Conservation (phyloP, 2,888 invertebrate species). For the Rapana venosa region DNA sequence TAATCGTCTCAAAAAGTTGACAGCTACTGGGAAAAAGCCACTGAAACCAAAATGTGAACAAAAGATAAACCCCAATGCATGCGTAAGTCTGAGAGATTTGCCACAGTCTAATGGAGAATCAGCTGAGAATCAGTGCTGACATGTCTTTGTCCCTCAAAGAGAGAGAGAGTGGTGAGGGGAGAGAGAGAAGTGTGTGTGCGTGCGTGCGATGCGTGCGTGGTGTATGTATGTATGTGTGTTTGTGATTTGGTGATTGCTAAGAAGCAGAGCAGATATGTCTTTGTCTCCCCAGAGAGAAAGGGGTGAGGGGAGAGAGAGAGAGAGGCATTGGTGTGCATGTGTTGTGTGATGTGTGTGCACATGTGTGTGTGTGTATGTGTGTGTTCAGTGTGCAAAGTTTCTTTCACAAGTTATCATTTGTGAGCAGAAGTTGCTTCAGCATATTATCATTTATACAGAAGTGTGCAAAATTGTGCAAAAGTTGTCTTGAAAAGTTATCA, state of each 20-base stretch:
- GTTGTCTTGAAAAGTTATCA: too few species aligned
- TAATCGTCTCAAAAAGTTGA: slow-evolving; percentile 95
- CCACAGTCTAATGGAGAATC: too few species aligned
- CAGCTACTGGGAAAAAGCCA: slow-evolving; percentile 96
- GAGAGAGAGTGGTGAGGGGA: neutral
- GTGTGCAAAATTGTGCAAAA: too few species aligned
- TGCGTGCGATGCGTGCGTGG: too few species aligned
- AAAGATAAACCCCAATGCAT: neutral
- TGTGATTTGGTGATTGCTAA: too few species aligned
- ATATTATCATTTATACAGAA: too few species aligned
- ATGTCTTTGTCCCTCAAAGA: neutral
- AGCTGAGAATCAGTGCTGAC: too few species aligned
- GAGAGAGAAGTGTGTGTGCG: too few species aligned
- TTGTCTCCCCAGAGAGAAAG: neutral
- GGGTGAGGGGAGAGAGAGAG: too few species aligned
- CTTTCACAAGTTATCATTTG: neutral
- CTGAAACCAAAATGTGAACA: slow-evolving; percentile 81
- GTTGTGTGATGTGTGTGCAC: neutral
- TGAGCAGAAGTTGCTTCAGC: neutral
- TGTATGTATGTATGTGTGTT: too few species aligned
- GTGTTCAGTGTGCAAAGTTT: neutral
- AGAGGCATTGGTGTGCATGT: neutral
- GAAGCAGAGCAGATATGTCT: neutral
- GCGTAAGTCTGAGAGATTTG: too few species aligned
- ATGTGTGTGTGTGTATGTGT: neutral